Conservation (phyloP, 30 jellyfish, hydroid and myxozoan genomes). For the Pelagia noctiluca region DNA sequence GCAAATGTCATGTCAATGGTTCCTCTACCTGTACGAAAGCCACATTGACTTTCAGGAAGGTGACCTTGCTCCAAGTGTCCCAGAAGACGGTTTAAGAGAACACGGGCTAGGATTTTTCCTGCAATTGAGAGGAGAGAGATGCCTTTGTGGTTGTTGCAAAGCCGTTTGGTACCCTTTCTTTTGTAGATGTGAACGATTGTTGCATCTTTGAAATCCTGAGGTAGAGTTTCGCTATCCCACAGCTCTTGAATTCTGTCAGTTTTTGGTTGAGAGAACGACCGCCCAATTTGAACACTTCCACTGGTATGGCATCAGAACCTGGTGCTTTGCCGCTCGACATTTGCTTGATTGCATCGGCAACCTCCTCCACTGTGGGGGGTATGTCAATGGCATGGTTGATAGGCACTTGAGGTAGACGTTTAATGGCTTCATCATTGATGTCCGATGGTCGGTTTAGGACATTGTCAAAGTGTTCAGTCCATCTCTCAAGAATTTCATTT, state of each 20-base stretch:
- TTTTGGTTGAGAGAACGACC: not conserved
- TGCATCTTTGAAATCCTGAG: constrained; percentile 13
- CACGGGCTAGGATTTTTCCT: constrained; percentile 18
- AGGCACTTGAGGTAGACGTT: constrained; percentile 14
- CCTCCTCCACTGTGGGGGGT: constrained; percentile 5
- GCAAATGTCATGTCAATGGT: constrained; percentile 31
- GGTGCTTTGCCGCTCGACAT: constrained; percentile 17
- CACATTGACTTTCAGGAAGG: constrained; percentile 45
- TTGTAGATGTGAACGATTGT: not conserved
- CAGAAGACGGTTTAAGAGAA: constrained; percentile 1
- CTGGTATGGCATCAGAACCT: constrained; percentile 16
- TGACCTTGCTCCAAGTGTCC: not conserved
- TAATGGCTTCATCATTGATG: constrained; percentile 5
- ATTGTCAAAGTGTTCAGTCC: constrained; percentile 39
- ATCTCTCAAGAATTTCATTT: not conserved
- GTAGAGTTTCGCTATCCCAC: not conserved
- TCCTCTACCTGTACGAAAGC: constrained; percentile 21
- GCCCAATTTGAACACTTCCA: not conserved
- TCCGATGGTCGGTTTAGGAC: constrained; percentile 18
- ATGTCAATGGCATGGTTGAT: not conserved
- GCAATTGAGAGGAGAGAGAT: constrained; percentile 21
- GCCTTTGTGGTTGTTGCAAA: not conserved
- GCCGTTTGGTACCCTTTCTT: not conserved
- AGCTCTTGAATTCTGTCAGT: not conserved
- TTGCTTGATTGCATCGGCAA: not conserved